A percentile compares a stretch with the other conserved stretches of the same genome.
Conservation (phyloP, 2,888 invertebrate genomes). For the Drosophila mimetica region DNA sequence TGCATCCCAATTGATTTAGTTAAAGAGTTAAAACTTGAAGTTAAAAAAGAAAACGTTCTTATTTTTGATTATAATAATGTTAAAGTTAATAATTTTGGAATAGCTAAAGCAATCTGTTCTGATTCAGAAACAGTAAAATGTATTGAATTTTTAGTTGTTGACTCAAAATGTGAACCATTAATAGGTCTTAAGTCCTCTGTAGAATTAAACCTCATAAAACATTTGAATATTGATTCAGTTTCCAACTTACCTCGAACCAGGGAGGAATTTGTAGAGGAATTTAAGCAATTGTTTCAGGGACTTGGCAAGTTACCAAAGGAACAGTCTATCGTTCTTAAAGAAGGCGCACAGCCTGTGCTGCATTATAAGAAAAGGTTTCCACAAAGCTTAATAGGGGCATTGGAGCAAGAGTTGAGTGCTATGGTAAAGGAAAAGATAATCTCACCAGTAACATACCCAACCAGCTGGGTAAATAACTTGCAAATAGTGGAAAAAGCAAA, state of each 20-base stretch:
- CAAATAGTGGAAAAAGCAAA: too few relatives aligned
- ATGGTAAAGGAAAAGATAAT: too few relatives aligned
- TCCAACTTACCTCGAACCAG: constrained; percentile 14
- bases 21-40: not conserved
- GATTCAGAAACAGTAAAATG: not conserved
- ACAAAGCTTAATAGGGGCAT: too few relatives aligned
- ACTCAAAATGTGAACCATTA: too few relatives aligned
- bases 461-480: too few relatives aligned
- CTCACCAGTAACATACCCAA: too few relatives aligned
- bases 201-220: too few relatives aligned
- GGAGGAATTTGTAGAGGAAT: not conserved
- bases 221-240: too few relatives aligned
- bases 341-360: not conserved
- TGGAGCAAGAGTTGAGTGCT: too few relatives aligned
- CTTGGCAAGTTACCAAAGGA: not conserved
- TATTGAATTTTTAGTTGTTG: constrained; percentile 11
- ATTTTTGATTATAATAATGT: constrained; percentile 5
- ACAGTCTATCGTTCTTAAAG: not conserved
- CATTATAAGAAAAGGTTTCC: too few relatives aligned
- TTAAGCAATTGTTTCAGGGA: not conserved
- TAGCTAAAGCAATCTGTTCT: not conserved
- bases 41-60: not conserved
- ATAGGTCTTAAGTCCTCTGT: too few relatives aligned
- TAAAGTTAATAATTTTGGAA: not conserved
- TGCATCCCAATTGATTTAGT: constrained; percentile 6